Evolutionary conservation across 2,113 vertebrate species (phyloP).

Genomic region (Pseudorasbora parva): DNA sequence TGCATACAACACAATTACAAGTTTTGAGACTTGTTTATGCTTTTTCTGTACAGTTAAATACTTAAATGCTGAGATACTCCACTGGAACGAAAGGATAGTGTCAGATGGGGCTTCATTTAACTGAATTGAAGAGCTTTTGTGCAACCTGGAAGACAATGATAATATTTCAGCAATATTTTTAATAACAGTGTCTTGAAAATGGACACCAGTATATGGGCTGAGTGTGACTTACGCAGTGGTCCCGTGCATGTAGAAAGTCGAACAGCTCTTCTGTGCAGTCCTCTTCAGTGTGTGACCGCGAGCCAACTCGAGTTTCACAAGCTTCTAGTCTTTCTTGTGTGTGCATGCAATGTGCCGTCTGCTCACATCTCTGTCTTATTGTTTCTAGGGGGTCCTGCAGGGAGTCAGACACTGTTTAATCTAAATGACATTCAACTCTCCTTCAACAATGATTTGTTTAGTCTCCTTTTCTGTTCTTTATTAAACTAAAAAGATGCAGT

Average conservation of each 20-base stretch:
- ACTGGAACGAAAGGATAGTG: neutral
- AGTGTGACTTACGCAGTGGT: constrained; percentile 85
- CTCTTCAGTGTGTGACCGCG: constrained; percentile 79
- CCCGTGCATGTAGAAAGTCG: constrained; percentile 88
- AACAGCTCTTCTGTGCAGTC: constrained; percentile 93
- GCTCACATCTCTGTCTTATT: constrained; percentile 81
- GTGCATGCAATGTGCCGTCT: constrained; percentile 83
- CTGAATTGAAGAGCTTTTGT: neutral
- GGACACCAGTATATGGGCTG: neutral
- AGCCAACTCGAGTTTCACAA: constrained; percentile 72
- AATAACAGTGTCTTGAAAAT: neutral
- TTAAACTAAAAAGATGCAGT: neutral
- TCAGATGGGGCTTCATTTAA: neutral
- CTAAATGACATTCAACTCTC: neutral
- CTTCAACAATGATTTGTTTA: neutral
- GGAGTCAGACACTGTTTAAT: neutral
- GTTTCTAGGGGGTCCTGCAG: constrained; percentile 83
- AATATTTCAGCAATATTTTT: neutral
- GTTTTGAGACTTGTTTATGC: neutral
- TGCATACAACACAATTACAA: neutral
- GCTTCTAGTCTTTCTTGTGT: constrained; percentile 72
- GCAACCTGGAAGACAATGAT: neutral
- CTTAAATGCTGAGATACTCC: neutral
- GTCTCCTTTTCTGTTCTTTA: neutral
- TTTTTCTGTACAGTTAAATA: neutral